These are phyloP conservation scores for Eclectus roratus DNA, from an alignment of 2,113 vertebrate species.

Conservation along the genomic window DNA sequence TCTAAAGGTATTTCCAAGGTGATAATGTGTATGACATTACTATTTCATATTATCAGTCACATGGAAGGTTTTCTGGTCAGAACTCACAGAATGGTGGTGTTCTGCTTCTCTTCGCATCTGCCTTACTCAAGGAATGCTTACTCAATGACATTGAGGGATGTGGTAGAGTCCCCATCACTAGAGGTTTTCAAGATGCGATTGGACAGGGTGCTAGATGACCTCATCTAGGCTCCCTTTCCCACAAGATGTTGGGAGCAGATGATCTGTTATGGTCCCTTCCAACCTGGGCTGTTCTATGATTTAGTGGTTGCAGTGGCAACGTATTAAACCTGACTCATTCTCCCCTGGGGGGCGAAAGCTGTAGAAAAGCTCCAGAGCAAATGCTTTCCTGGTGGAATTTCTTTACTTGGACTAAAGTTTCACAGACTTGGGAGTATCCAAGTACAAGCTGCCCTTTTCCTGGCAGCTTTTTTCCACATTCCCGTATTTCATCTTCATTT, in stretches of 20 bases:
- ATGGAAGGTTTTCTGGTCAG: background rate
- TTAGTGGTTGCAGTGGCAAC: background rate
- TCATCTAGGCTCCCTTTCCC: background rate
- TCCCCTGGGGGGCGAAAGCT: background rate
- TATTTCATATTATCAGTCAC: background rate
- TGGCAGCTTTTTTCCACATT: background rate
- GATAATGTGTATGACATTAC: background rate
- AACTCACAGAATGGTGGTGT: background rate
- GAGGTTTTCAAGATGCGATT: background rate
- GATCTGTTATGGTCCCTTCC: background rate
- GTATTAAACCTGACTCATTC: background rate
- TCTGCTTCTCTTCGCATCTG: accelerated
- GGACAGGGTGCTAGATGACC: background rate
- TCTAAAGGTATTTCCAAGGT: background rate
- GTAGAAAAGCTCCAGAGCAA: background rate
- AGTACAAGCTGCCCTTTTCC: background rate
- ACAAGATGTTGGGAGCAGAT: background rate
- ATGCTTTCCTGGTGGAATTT: background rate
- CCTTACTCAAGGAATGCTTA: background rate
- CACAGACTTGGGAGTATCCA: background rate
- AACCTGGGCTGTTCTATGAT: background rate
- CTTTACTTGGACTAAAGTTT: background rate
- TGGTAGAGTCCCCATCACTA: background rate
- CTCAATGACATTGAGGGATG: background rate
- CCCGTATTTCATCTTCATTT: background rate